Percentiles rank a stretch among this genome's conserved stretches.
These are phyloP conservation scores for Planococcus citri DNA, from an alignment of 1,140 invertebrate genomes.

Conservation along the genomic window DNA sequence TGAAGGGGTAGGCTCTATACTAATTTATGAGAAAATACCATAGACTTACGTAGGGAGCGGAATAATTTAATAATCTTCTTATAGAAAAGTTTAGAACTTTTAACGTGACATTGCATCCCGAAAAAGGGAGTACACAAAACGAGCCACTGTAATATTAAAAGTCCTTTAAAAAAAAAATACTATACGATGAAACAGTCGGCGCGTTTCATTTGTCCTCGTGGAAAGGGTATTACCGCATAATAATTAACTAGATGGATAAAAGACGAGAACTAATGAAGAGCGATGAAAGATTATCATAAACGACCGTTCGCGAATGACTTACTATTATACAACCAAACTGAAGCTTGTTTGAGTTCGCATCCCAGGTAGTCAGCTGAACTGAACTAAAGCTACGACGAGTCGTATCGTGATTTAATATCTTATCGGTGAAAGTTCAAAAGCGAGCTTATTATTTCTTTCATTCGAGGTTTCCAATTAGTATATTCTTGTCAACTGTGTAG, in stretches of 20 bases:
- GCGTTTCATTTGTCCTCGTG: constrained; percentile 8
- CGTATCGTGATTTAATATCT: too few species aligned
- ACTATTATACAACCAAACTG: background rate
- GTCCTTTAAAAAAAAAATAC: background rate
- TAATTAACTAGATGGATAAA: constrained; percentile 19
- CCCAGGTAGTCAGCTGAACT: too few species aligned
- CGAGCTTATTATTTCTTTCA: too few species aligned
- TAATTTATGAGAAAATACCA: constrained; percentile 5
- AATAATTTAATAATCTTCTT: constrained; percentile 19
- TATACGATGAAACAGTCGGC: background rate
- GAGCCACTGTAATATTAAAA: constrained; percentile 6
- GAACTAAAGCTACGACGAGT: background rate
- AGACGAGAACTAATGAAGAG: constrained; percentile 18
- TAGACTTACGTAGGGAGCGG: background rate
- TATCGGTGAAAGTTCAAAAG: too few species aligned
- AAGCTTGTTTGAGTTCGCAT: background rate
- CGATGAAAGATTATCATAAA: constrained; percentile 14
- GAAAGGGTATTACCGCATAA: constrained; percentile 20
- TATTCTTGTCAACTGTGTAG: too few species aligned
- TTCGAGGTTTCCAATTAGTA: too few species aligned
- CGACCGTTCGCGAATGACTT: constrained; percentile 12
- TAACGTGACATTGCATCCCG: background rate
- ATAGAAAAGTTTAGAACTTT: background rate
- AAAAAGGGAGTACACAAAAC: background rate
- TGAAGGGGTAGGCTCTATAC: too few species aligned